Evolutionary conservation across 2,797 vertebrate species (phyloP), one percentile per base, ranked within the genome.

Genomic region (Siniperca undulata): DNA sequence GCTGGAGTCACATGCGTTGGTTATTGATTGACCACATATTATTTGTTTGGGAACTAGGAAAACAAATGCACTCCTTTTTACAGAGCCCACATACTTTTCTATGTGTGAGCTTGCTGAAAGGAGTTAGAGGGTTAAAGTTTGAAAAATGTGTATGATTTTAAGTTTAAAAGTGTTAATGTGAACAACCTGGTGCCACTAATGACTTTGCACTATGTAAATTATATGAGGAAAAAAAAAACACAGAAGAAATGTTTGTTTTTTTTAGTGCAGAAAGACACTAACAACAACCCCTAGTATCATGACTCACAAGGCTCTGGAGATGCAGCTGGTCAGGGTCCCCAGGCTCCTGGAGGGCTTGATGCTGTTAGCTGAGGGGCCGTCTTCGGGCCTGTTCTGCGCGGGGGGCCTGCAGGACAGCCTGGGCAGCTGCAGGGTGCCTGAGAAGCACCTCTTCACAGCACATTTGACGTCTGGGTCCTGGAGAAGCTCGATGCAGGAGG

Each of bases 391-490:
- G 65, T 94, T 94, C 52, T 88, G 82, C 0, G 5, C 6, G 2
- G 82, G 58, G 0, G 83, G 92, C 71, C 93, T 92, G 84, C 91
- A 94, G 3, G 92, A 95, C 42, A 97, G 87, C 0, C 91, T 92
- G 0, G 97, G 97, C 42, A 97, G 94, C 82, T 96, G 70, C 5
- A 95, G 95, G 11, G 89, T 93, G 22, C 97, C 97, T 0, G 96
- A 97, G 90, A 95, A 97, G 3, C 94, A 88, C 58, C 96, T 95
- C 78, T 91, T 93, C 61, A 96, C 93, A 19, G 93, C 87, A 34
- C 89, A 92, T 65, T 44, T 69, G 82, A 81, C 17, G 7, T 52
- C 66, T 0, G 78, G 48, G 2, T 81, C 75, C 6, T 88, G 76
- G 1, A 77, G 79, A 20, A 24, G 19, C 2, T 93, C 77, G 3